These are phyloP conservation scores for Atherinomorus stipes DNA, from an alignment of 2,113 vertebrate species.

Conservation along the genomic window DNA sequence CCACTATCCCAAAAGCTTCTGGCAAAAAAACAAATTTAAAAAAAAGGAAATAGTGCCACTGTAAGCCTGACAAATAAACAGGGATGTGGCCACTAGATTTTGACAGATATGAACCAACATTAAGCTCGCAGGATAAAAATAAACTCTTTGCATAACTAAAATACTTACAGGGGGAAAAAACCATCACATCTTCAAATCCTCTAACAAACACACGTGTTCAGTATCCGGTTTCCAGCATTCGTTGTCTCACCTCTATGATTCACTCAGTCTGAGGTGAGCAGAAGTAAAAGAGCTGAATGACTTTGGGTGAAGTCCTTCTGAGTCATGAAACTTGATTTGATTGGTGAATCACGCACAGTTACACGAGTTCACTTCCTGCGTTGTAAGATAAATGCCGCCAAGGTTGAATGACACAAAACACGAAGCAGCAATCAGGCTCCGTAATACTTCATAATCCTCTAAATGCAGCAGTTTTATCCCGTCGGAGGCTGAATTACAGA, in stretches of 20 bases:
- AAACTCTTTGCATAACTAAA: conserved; percentile 16
- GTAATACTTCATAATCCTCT: conserved; percentile 52
- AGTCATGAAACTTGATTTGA: not conserved
- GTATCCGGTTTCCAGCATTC: too few relatives aligned
- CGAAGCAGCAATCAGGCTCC: conserved; percentile 35
- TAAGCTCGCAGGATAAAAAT: conserved; percentile 11
- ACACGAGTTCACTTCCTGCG: conserved; percentile 47
- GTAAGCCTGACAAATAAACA: conserved; percentile 2
- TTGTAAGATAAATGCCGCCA: conserved; percentile 32
- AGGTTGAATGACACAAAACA: conserved; percentile 24
- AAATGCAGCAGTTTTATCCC: conserved; percentile 46
- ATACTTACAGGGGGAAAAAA: conserved; percentile 2
- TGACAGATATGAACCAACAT: not conserved
- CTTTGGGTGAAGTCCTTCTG: not conserved
- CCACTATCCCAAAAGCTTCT: not conserved
- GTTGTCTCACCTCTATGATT: conserved; percentile 1
- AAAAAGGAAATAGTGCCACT: not conserved
- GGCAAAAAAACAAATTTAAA: not conserved
- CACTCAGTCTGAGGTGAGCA: conserved; percentile 24
- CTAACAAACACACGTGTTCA: not conserved
- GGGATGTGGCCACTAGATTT: not conserved
- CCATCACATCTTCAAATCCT: conserved; percentile 6
- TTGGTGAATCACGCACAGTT: conserved; percentile 12
- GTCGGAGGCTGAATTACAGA: conserved; percentile 54
- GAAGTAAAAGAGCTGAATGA: conserved; percentile 5